Percentiles rank a stretch among this genome's conserved stretches.
Evolutionary conservation across 2,113 vertebrate genomes (phyloP).

Genomic region (Hemichromis elongatus): DNA sequence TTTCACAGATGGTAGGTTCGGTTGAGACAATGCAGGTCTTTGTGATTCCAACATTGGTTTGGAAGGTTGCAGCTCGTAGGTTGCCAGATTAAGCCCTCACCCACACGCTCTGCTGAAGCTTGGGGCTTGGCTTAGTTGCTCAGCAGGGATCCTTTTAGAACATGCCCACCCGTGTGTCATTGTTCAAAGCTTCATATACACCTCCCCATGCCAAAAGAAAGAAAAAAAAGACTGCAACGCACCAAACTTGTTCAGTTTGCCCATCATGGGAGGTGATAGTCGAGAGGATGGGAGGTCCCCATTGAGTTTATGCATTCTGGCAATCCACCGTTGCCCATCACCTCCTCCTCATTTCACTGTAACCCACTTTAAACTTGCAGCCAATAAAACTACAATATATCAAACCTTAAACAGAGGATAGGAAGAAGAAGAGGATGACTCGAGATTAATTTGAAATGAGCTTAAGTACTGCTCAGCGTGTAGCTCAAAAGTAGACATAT

Average conservation of each 20-base stretch:
- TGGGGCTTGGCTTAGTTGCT: conserved; percentile 57
- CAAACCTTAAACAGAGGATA: background rate
- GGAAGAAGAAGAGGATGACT: background rate
- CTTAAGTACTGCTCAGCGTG: conserved; percentile 7
- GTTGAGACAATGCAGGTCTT: conserved; percentile 50
- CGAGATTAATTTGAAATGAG: background rate
- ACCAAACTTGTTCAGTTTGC: conserved; percentile 36
- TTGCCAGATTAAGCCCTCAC: conserved; percentile 72
- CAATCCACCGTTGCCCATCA: conserved; percentile 30
- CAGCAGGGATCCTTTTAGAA: conserved; percentile 51
- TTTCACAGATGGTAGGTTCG: conserved; percentile 52
- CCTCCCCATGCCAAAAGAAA: conserved; percentile 49
- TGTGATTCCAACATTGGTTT: conserved; percentile 56
- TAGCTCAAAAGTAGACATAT: background rate
- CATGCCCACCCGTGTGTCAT: conserved; percentile 67
- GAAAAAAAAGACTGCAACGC: background rate
- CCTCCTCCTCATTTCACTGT: conserved; percentile 20
- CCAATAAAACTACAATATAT: conserved; percentile 21
- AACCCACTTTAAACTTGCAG: conserved; percentile 17
- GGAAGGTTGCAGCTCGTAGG: conserved; percentile 60
- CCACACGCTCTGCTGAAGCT: conserved; percentile 61
- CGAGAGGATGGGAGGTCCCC: conserved; percentile 69
- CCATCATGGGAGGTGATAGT: conserved; percentile 56
- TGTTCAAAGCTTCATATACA: conserved; percentile 61
- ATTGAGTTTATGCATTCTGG: conserved; percentile 69